Base-by-base conservation (phyloP, 2,113 vertebrate species). In the Chitala chitala region DNA sequence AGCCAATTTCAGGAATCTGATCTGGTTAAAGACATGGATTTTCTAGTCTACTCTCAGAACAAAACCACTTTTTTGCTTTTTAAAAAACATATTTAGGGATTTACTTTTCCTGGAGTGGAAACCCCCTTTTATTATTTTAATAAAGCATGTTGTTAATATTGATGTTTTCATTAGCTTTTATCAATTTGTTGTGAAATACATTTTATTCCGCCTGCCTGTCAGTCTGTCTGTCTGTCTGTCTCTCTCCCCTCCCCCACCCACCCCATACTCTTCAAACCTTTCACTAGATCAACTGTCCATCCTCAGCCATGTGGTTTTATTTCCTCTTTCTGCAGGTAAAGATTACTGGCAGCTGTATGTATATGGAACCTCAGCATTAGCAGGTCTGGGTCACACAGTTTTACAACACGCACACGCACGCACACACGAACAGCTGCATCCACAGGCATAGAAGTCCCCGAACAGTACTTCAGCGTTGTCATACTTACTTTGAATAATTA, bases 1-100 rank as follows among this genome's bases (percentile, higher is more conserved):
- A 99, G 95, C 92, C 95, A 96, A 98, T 99, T 98, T 96, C 88
- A 76, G 94, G 93, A 94, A 96, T 96, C 94, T 98, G 96, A 98
- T 98, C 95, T 96, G 94, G 93, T 98, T 98, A 98, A 96, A 98
- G 94, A 96, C 94, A 86, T 82, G 90, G 90, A 91, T 93, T 90
- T 91, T 87, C 86, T 81, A 81, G 85, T 87, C 81, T 61, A 29
- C 83, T 83, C 85, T 46, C 87, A 53, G 79, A 82, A 92, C 85
- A 82, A 65, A 76, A 81, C 88, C 85, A 84, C 84, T 81, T 50
- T 85, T 87, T 88, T 84, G n/a, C 85, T 76, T 53, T 48, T 17
- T 29, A 22, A 53, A 26, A 66, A 64, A 50, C 51, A 55, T 17
- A 75, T 81, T 86, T 78, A 85, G 83, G 82, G 80, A 77, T 84